Conservation (phyloP, 2,888 invertebrate genomes). For the Caenorhabditis sp. region DNA sequence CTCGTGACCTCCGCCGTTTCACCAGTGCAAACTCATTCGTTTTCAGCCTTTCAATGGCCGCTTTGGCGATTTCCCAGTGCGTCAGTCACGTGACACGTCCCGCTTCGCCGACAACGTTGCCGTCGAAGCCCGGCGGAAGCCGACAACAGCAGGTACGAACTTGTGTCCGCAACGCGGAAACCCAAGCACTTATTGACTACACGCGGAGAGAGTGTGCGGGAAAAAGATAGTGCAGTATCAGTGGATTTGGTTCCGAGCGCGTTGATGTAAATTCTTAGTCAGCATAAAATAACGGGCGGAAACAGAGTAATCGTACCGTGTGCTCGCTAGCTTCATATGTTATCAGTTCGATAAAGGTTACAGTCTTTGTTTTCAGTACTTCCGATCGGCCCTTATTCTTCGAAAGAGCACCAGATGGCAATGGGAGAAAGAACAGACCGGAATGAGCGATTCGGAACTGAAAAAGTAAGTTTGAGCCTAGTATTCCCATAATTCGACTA, state of each 20-base stretch:
- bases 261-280: background rate
- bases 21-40: background rate
- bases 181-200: conserved; percentile 17
- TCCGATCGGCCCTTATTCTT: conserved; percentile 60
- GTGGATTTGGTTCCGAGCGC: too few species aligned
- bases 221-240: too few species aligned
- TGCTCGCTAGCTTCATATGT: background rate
- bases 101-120: conserved; percentile 22
- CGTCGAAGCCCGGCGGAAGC: conserved; percentile 32
- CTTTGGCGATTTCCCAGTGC: conserved; percentile 60
- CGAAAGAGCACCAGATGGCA: conserved; percentile 65
- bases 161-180: conserved; percentile 3
- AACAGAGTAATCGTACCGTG: conserved; percentile 10
- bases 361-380: conserved; percentile 42
- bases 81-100: conserved; percentile 37
- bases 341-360: conserved; percentile 1
- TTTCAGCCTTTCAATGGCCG: conserved; percentile 50
- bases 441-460: conserved; percentile 47
- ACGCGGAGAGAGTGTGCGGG: background rate
- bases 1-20: conserved; percentile 10
- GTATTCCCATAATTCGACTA: background rate
- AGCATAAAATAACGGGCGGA: background rate
- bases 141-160: conserved; percentile 30
- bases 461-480: conserved; percentile 35
- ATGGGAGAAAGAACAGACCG: conserved; percentile 62